These are phyloP conservation scores for Isichthys henryi DNA, from an alignment of 2,113 vertebrate species.

Conservation along the genomic window DNA sequence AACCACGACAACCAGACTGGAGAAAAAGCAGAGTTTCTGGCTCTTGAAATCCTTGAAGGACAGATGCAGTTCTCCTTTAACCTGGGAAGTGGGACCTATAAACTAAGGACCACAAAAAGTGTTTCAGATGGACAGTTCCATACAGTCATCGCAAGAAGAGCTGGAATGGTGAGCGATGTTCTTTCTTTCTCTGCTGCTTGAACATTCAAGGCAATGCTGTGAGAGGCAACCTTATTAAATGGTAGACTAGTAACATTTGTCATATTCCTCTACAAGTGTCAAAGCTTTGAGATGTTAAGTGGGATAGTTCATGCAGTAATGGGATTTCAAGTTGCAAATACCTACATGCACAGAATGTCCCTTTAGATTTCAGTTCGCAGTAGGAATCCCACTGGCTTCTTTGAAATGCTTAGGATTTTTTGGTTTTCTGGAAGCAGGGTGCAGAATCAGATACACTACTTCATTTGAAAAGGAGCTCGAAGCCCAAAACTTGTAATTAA, in stretches of 20 bases:
- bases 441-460: constrained; percentile 35
- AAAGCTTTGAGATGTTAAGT: not conserved
- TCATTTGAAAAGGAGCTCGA: constrained; percentile 32
- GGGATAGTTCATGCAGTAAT: not conserved
- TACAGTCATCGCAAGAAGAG: constrained; percentile 86
- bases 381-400: not conserved
- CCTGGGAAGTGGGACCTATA: constrained; percentile 81
- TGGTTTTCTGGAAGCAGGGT: constrained; percentile 26
- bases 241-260: not conserved
- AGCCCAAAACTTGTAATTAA: constrained; percentile 49
- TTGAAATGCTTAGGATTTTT: constrained; percentile 26
- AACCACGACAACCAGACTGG: constrained; percentile 93
- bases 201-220: not conserved
- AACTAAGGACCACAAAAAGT: constrained; percentile 79
- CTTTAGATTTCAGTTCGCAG: not conserved
- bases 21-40: constrained; percentile 87
- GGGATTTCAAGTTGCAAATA: constrained; percentile 20
- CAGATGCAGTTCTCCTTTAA: constrained; percentile 88
- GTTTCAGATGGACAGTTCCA: constrained; percentile 94
- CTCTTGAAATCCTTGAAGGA: constrained; percentile 80
- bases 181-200: not conserved
- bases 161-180: constrained; percentile 79
- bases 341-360: not conserved
- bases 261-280: not conserved
- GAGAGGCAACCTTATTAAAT: not conserved